phyloP scores from a whole-genome alignment of 2,113 vertebrate species.

The Alligator sinensis region DNA sequence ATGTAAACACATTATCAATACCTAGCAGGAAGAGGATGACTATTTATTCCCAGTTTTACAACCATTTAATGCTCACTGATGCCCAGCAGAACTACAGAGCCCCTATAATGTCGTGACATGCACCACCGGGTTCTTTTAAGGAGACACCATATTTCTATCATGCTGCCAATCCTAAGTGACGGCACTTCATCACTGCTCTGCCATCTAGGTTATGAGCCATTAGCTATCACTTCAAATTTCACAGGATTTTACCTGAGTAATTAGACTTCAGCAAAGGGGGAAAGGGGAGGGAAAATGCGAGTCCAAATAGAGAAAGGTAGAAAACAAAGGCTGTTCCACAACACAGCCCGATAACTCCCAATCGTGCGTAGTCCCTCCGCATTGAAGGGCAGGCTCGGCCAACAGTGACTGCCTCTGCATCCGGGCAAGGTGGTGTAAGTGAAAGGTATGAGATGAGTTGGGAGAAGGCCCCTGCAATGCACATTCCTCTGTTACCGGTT shows the following conservation, averaged over 20 bases:
- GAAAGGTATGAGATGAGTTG: neutral
- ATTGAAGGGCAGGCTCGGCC: too few species aligned
- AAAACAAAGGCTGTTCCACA: too few species aligned
- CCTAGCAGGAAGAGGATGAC: slow-evolving; percentile 17
- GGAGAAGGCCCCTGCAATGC: neutral
- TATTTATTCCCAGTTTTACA: slow-evolving; percentile 10
- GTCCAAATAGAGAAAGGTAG: too few species aligned
- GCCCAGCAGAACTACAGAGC: neutral
- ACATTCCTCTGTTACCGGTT: neutral
- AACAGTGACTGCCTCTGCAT: too few species aligned
- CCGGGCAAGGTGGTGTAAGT: too few species aligned
- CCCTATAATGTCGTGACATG: neutral
- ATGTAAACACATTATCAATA: neutral
- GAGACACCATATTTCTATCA: too few species aligned
- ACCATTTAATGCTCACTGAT: neutral
- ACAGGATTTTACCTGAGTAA: neutral
- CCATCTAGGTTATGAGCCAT: too few species aligned
- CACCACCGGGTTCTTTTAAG: neutral
- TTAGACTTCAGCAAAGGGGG: neutral
- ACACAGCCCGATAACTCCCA: too few species aligned
- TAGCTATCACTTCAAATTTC: neutral
- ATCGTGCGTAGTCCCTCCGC: too few species aligned
- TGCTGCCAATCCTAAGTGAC: too few species aligned
- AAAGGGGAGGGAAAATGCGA: neutral
- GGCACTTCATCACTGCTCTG: too few species aligned